A percentile compares a stretch with the other conserved stretches of the same genome.
Conservation (phyloP, 2,888 invertebrate genomes). For the Cheilosia pagana region DNA sequence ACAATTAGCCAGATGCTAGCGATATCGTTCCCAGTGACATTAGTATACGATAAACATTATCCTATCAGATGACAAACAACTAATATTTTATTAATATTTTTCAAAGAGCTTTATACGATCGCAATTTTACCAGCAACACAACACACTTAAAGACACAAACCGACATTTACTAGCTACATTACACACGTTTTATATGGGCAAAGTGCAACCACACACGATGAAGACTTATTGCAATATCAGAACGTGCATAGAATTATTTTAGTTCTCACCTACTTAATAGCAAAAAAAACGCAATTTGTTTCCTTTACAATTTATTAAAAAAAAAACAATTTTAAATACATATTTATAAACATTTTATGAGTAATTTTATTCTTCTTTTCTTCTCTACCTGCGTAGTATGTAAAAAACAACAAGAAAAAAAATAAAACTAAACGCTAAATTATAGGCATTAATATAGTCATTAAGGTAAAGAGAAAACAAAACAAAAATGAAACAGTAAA, state of each 20-base stretch:
- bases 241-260: conserved; percentile 73
- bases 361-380: conserved; percentile 69
- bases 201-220: conserved; percentile 72
- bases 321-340: conserved; percentile 32
- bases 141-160: conserved; percentile 23
- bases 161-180: conserved; percentile 8
- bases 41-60: conserved; percentile 60
- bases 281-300: conserved; percentile 61
- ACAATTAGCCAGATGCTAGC: conserved; percentile 60
- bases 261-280: conserved; percentile 53
- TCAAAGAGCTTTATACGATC: conserved; percentile 59
- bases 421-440: conserved; percentile 44
- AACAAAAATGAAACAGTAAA: conserved; percentile 22
- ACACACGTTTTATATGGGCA: conserved; percentile 74
- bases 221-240: conserved; percentile 75
- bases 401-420: conserved; percentile 44
- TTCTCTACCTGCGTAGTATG: conserved; percentile 75
- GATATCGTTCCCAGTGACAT: conserved; percentile 65
- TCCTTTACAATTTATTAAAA: conserved; percentile 52
- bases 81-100: conserved; percentile 51
- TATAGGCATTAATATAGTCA: conserved; percentile 70
- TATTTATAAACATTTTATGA: conserved; percentile 53
- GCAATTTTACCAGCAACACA: conserved; percentile 33
- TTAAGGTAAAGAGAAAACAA: conserved; percentile 57
- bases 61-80: conserved; percentile 47